Base-by-base conservation (phyloP, 2,797 vertebrate species). In the Sphenodon punctatus region DNA sequence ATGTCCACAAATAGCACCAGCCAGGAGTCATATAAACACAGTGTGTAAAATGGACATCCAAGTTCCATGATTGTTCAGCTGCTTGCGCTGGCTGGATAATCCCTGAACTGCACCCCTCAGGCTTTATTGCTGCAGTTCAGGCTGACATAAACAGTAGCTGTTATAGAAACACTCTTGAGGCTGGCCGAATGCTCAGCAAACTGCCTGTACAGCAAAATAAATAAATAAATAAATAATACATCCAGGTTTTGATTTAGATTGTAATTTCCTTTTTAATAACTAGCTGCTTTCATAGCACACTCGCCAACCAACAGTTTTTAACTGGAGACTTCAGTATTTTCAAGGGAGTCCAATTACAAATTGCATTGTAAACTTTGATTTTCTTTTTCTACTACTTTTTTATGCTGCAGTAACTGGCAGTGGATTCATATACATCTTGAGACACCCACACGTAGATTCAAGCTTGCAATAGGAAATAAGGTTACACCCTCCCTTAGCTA, bases 181-280 rank as follows among this genome's bases (percentile, higher is more conserved):
- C 17, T 8, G 9, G 53, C 20, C 27, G 59, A 14, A 78, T 34
- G 8, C 75, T 60, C 74, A 70, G 48, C 51, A 88, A 89, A 79
- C 5, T 25, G 51, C 55, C 49, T 68, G 61, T 38, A 46, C 32
- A 72, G 69, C 41, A 80, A 42, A 41, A 56, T 36, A 46, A 32
- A 23, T 12, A 82, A 87, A 78, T 34, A 81, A 88, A 78, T 63
- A 88, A 89, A 82, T 64, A 45, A 85, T 5, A 20, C 1, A 30
- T 25, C 25, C 9, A 3, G 1, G 0, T 59, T 84, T 69, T 73
- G 7, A 84, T 82, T 85, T 83, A 73, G 36, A 53, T 32, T 23
- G 27, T 46, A 41, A 46, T 75, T 89, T 85, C 59, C 78, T 87
- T 84, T 75, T 78, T 61, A 83, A 88, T 42, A 85, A 82, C 61